phyloP scores from a whole-genome alignment of 1,140 invertebrate genomes.

The Drosophila parabipectinata region DNA sequence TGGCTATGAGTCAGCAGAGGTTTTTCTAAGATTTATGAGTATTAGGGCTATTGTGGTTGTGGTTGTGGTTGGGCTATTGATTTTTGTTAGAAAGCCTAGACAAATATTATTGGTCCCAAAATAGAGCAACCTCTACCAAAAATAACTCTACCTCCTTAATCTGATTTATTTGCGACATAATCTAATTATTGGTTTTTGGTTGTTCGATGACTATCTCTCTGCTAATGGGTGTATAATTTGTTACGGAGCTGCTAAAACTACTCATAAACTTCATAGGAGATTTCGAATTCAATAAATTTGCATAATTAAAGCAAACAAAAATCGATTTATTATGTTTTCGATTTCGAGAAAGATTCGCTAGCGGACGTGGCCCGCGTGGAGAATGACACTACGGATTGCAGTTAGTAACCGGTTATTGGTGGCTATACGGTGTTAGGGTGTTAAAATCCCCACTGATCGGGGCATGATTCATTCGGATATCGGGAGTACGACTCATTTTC shows the following conservation, averaged over 20 bases:
- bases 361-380: background rate
- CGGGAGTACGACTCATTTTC: conserved; percentile 20
- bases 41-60: too few species aligned
- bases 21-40: conserved; percentile 29
- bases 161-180: conserved; percentile 26
- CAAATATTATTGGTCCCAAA: background rate
- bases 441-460: conserved; percentile 23
- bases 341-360: conserved; percentile 40
- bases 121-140: background rate
- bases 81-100: background rate
- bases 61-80: conserved; percentile 4
- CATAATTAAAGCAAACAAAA: conserved; percentile 30
- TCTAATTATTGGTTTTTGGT: conserved; percentile 13
- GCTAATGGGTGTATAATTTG: conserved; percentile 31
- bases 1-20: conserved; percentile 27
- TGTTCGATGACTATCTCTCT: conserved; percentile 22
- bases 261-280: conserved; percentile 18
- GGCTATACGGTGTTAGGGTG: background rate
- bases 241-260: conserved; percentile 8
- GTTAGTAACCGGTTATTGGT: conserved; percentile 41
- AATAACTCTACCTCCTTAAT: background rate
- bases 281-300: conserved; percentile 17
- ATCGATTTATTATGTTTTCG: conserved; percentile 11
- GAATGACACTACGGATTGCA: conserved; percentile 35
- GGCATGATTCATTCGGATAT: conserved; percentile 41